A percentile compares a stretch with the other conserved stretches of the same genome.
Evolutionary conservation across 2,113 vertebrate genomes (phyloP).

Genomic region (Psilopsiagon aymara): DNA sequence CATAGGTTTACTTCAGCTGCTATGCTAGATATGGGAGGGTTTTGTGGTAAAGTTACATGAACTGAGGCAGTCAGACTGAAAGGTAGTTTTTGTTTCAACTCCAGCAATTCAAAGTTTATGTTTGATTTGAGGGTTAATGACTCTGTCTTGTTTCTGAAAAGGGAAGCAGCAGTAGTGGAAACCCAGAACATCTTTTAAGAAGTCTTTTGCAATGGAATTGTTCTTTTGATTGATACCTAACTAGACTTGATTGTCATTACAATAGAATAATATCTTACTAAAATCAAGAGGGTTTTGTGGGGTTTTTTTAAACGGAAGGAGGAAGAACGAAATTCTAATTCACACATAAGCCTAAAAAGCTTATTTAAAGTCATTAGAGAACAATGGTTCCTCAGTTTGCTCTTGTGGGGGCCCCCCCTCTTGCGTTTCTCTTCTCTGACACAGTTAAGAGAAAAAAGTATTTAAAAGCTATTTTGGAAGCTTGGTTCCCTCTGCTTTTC

Average conservation of each 20-base stretch:
- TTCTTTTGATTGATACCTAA: slow-evolving; percentile 58
- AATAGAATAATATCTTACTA: slow-evolving; percentile 17
- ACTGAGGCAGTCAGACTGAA: neutral
- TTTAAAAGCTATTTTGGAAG: slow-evolving; percentile 61
- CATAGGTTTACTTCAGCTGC: neutral
- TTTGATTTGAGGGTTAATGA: slow-evolving; percentile 27
- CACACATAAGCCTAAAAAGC: slow-evolving; percentile 30
- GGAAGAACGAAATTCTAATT: slow-evolving; percentile 43
- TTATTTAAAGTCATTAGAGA: slow-evolving; percentile 72
- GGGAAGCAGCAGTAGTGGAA: neutral
- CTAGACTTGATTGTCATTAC: slow-evolving; percentile 18
- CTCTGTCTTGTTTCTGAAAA: neutral
- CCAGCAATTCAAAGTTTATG: neutral
- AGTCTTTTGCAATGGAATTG: neutral
- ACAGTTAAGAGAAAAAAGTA: slow-evolving; percentile 4
- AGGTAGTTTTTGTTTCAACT: neutral
- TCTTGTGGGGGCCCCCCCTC: slow-evolving; percentile 59
- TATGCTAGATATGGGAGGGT: neutral
- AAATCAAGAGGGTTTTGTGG: neutral
- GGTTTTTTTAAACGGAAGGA: neutral
- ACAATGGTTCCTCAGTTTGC: slow-evolving; percentile 56
- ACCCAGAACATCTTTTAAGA: slow-evolving; percentile 15
- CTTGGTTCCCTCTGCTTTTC: slow-evolving; percentile 6
- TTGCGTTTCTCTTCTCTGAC: slow-evolving; percentile 30
- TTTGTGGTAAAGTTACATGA: neutral